Base-by-base conservation (phyloP, 1,140 invertebrate species). In the Gerris buenoi region DNA sequence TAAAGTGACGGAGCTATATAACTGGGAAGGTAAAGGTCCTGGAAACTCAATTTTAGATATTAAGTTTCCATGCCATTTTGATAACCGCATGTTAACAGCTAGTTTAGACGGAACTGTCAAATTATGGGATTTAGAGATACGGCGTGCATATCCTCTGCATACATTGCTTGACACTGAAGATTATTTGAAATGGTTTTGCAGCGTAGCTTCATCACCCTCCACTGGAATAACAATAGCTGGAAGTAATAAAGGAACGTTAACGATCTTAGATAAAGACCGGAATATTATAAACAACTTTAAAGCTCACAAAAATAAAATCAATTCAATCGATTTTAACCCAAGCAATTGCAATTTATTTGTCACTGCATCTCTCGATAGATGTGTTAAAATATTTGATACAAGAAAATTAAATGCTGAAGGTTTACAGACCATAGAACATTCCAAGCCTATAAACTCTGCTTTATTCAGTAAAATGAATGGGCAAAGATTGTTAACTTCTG, bases 341-440 rank as follows among this genome's bases (percentile, higher is more conserved):
- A 60, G 18, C 1, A 1, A 27, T n/a, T 28, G 57, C 1, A 56
- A 65, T 15, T 25, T 71, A 22, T 65, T 71, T 23, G 70, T 64
- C 2, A 69, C 68, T 1, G 65, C 66, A 15, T 68, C 70, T 14
- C 27, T 66, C 25, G 68, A 71, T 64, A 69, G 64, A 59, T 65
- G 64, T 23, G 68, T 68, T 2, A 71, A 71, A 63, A 3, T 71
- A 15, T 71, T 68, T 66, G 70, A 71, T 65, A 66, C 69, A 5
- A 63, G 68, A 26, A 68, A 69, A 5, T 5, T 29, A 25, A 56
- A 29, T 0, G n/a, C n/a, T n/a, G n/a, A n/a, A n/a, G n/a, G n/a
- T n/a, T n/a, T n/a, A n/a, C n/a, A n/a, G n/a, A n/a, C n/a, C n/a
- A 22, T 71, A 3, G 23, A 65, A 57, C 70, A 69, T 26, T 5